phyloP scores from a whole-genome alignment of 92 coral and sea anemone genomes.

The Porites cylindrica region DNA sequence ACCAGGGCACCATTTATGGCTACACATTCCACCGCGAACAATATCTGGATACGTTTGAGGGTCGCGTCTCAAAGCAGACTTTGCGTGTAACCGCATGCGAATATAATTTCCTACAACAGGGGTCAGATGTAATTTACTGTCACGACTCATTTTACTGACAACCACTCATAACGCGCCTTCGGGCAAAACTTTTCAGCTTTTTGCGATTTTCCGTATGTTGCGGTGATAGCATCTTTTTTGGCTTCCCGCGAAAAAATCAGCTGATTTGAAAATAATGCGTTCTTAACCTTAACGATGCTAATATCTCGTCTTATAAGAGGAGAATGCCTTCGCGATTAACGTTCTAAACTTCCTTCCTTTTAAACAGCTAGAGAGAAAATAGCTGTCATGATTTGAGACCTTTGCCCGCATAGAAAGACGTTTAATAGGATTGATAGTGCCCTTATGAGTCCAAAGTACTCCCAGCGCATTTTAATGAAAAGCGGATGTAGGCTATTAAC shows the following conservation, averaged over 20 bases:
- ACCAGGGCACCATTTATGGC: conserved; percentile 33
- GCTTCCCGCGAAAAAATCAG: conserved; percentile 15
- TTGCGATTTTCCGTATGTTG: conserved; percentile 17
- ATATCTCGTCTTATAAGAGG: background rate
- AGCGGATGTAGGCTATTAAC: background rate
- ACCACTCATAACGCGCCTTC: conserved; percentile 27
- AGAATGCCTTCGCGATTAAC: background rate
- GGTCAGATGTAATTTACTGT: conserved; percentile 32
- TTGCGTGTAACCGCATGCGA: conserved; percentile 54
- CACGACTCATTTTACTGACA: conserved; percentile 28
- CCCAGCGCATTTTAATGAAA: background rate
- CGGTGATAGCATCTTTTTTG: conserved; percentile 40
- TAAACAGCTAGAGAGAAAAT: background rate
- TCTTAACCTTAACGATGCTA: too few relatives aligned
- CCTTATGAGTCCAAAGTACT: background rate
- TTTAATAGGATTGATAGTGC: background rate
- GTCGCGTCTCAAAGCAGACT: conserved; percentile 7
- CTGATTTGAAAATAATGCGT: background rate
- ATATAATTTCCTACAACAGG: conserved; percentile 19
- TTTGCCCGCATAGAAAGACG: background rate
- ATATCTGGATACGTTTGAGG: conserved; percentile 14
- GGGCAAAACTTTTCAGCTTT: background rate
- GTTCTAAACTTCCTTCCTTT: background rate
- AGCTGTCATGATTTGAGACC: background rate
- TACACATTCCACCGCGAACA: conserved; percentile 8